Percentiles rank a stretch among this genome's conserved stretches.
phyloP scores from a whole-genome alignment of 92 coral and sea anemone species.

The Scolanthus callimorphus region DNA sequence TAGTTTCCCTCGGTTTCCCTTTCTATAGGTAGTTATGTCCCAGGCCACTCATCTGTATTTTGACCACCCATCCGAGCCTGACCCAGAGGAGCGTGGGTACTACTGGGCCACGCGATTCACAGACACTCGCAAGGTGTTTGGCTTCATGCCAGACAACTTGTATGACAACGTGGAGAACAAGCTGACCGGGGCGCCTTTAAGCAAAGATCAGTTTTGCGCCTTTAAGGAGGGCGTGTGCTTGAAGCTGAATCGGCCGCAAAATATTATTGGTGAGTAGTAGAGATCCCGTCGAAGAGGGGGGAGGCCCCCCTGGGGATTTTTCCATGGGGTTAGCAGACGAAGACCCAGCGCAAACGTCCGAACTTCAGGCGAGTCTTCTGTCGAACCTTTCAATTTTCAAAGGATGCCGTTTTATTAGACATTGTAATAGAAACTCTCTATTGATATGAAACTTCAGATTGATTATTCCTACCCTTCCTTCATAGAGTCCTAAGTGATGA shows the following conservation, averaged over 20 bases:
- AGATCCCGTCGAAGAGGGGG: no score
- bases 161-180: conserved; percentile 37
- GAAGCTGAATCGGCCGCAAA: conserved; percentile 29
- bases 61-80: conserved; percentile 82
- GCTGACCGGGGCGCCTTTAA: conserved; percentile 17
- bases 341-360: conserved; percentile 85
- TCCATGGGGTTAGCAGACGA: conserved; percentile 73
- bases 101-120: conserved; percentile 81
- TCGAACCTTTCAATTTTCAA: no score
- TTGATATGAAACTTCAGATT: no score
- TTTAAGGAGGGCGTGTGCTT: conserved; percentile 34
- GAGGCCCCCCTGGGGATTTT: no score
- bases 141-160: conserved; percentile 62
- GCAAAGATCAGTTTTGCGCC: conserved; percentile 50
- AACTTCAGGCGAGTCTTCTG: no score
- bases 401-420: no score
- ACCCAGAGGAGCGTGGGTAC: conserved; percentile 78
- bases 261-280: conserved; percentile 52
- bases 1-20: no score
- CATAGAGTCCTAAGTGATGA: no score
- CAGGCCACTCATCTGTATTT: conserved; percentile 96
- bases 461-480: no score
- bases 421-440: no score
- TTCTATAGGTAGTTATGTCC: conserved; percentile 72
- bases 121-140: conserved; percentile 56